A percentile compares a stretch with the other conserved stretches of the same genome.
Conservation (phyloP, 2,113 vertebrate genomes). For the Pipra filicauda region DNA sequence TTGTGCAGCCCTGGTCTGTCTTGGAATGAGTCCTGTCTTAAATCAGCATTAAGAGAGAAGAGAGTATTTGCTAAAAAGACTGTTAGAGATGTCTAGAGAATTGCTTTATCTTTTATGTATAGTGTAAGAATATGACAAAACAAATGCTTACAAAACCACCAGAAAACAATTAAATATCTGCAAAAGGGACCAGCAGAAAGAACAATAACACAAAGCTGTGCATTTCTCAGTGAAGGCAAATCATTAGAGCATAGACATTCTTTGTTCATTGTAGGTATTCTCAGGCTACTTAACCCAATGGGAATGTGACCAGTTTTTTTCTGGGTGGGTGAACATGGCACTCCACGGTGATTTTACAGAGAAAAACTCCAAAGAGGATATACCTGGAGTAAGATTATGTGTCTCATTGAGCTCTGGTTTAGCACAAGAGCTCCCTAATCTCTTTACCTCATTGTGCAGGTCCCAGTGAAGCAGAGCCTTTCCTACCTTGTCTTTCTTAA, state of each 20-base stretch:
- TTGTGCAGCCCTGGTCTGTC: background rate
- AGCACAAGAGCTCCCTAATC: background rate
- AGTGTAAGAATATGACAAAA: background rate
- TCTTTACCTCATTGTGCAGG: background rate
- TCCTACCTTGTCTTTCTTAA: background rate
- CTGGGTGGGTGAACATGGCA: background rate
- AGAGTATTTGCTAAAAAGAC: background rate
- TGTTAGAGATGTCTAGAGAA: background rate
- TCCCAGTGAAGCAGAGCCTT: background rate
- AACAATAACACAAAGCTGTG: background rate
- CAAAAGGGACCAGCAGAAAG: background rate
- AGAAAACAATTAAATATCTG: constrained; percentile 13
- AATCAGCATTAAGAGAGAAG: background rate
- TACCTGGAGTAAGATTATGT: background rate
- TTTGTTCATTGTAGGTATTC: background rate
- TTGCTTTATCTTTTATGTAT: background rate
- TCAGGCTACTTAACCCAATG: background rate
- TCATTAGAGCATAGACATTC: background rate
- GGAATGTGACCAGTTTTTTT: background rate
- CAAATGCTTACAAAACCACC: background rate
- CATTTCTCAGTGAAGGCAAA: background rate
- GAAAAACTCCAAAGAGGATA: background rate
- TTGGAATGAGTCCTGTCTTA: background rate
- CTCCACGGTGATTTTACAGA: background rate
- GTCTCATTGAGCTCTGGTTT: background rate